Conservation (phyloP, 92 coral and sea anemone species). For the Porites rus region DNA sequence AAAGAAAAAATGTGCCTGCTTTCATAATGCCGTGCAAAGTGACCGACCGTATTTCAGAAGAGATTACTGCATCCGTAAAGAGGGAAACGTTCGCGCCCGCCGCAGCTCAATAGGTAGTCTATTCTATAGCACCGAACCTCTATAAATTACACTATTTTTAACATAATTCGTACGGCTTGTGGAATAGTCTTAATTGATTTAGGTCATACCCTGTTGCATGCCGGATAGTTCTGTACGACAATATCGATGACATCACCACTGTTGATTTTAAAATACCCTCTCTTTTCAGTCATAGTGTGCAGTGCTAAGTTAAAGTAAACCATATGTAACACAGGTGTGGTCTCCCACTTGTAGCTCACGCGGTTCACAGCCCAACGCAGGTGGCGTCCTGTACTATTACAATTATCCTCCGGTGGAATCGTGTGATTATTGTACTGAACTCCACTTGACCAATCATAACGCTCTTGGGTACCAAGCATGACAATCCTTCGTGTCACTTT, state of each 20-base stretch:
- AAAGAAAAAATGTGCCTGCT: no score
- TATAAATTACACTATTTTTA: no score
- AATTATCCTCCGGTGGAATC: slow-evolving; percentile 17
- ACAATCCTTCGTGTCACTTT: slow-evolving; percentile 39
- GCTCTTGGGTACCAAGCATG: slow-evolving; percentile 44
- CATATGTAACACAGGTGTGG: slow-evolving; percentile 23
- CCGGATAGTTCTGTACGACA: slow-evolving; percentile 12
- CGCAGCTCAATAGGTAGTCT: no score
- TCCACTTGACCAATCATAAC: not conserved
- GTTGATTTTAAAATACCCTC: not conserved
- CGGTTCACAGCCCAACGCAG: slow-evolving; percentile 43
- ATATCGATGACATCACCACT: slow-evolving; percentile 53
- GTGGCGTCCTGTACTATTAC: slow-evolving; percentile 44
- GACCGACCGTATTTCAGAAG: no score
- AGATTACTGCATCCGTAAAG: no score
- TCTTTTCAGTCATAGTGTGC: not conserved
- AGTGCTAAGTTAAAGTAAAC: not conserved
- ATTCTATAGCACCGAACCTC: no score
- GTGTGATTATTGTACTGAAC: not conserved
- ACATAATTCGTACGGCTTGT: no score
- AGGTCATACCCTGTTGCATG: not conserved
- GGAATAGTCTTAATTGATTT: no score
- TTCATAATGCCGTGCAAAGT: no score
- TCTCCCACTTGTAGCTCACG: slow-evolving; percentile 48
- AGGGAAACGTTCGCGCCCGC: no score